Conservation (phyloP, 1,140 invertebrate species). For the Danaus melanippus region DNA sequence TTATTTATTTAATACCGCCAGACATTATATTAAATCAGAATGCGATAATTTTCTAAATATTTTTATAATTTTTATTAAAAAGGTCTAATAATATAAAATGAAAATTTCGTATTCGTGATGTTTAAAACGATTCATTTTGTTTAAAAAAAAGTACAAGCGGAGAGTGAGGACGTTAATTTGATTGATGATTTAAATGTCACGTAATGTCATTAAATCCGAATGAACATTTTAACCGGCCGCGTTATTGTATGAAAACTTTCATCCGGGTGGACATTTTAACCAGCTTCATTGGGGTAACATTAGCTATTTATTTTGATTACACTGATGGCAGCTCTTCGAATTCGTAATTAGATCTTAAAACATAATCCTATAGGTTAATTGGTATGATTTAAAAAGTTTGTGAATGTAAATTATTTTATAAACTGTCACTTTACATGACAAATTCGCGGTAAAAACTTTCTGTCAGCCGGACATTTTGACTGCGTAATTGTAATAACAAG, state of each 20-base stretch:
- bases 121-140: too few species aligned
- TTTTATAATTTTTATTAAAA: neutral
- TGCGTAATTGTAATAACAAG: constrained; percentile 60
- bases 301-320: too few species aligned
- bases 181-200: constrained; percentile 33
- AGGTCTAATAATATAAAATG: neutral
- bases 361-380: too few species aligned
- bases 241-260: constrained; percentile 9
- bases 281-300: neutral
- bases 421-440: constrained; percentile 24
- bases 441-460: constrained; percentile 31
- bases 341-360: too few species aligned
- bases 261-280: constrained; percentile 10
- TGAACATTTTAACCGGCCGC: constrained; percentile 18
- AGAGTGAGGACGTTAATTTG: constrained; percentile 28
- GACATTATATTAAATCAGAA: too few species aligned
- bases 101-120: neutral
- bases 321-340: too few species aligned
- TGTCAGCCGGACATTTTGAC: constrained; percentile 34
- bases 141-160: neutral
- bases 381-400: too few species aligned
- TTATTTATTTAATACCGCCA: too few species aligned
- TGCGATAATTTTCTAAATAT: neutral
- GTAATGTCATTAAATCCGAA: constrained; percentile 35
- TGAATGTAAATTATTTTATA: constrained; percentile 20